Percentiles rank a stretch among this genome's conserved stretches.
These are phyloP conservation scores for Leptosomus discolor DNA, from an alignment of 2,113 vertebrate genomes.

Conservation along the genomic window DNA sequence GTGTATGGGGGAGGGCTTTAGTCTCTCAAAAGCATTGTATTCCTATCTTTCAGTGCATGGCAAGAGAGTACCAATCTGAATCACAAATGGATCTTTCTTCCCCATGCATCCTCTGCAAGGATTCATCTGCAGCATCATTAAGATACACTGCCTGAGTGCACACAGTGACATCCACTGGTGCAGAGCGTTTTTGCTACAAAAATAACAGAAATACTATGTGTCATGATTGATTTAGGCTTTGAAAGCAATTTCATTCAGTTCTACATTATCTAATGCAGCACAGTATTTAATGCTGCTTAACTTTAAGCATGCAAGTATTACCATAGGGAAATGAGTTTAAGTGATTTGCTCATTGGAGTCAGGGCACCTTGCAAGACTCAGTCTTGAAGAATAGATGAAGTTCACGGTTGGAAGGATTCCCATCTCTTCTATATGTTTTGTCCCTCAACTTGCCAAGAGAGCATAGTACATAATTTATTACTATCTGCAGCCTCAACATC, in stretches of 20 bases:
- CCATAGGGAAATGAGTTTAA: neutral
- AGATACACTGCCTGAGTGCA: neutral
- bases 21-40: neutral
- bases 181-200: neutral
- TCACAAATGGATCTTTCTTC: neutral
- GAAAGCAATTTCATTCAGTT: neutral
- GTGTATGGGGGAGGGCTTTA: accelerated
- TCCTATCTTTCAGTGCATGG: neutral
- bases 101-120: neutral
- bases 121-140: neutral
- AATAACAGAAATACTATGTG: neutral
- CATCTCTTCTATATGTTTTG: neutral
- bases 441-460: neutral
- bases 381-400: neutral
- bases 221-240: neutral
- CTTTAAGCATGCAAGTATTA: neutral
- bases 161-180: conserved; percentile 49
- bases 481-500: neutral
- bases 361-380: neutral
- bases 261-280: neutral
- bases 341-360: neutral
- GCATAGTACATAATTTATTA: neutral
- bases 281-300: neutral
- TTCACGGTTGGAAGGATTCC: neutral
- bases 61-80: neutral